Evolutionary conservation across 2,113 vertebrate genomes (phyloP), one percentile per base, ranked within the genome.

Genomic region (Tamias sibiricus): DNA sequence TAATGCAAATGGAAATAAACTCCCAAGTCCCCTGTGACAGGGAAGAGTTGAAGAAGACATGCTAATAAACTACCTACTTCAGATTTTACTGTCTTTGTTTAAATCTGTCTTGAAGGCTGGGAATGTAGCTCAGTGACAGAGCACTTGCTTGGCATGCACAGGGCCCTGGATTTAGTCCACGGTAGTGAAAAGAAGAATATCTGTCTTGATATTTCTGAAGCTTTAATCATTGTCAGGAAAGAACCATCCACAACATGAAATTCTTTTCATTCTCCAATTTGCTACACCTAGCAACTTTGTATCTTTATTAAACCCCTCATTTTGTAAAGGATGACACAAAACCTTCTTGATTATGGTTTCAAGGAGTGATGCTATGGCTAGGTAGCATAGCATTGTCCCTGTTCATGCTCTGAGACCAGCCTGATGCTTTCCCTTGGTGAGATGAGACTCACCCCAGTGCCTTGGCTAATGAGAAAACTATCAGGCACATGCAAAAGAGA

Each of bases 51-150:
- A 97, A 66, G 86, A 90, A 96, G 90, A 42, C 40, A 87, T 95
- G 74, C 35, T 90, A 89, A 97, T 85, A 69, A 97, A 97, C 66
- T 68, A 4, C 57, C 96, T 90, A 52, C 83, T 91, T 97, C 93
- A 95, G 97, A 96, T 80, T 91, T 88, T 91, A 86, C 13, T 97
- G 71, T 40, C 94, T 96, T 88, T 97, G 68, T 96, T 91, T 57
- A 75, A 83, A 93, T 91, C 83, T 96, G 26, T 26, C 66, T 89
- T 80, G 68, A 54, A n/a, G 32, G 32, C 66, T 68, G 66, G 66
- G 66, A 16, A 17, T n/a, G 35, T n/a, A 57, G 66, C 4, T 69
- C 16, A n/a, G 66, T 19, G 66, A n/a, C 8, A 8, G 66, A 69
- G 66, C 32, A 68, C 66, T 68, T 69, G 14, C 35, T 35, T 69